phyloP scores from a whole-genome alignment of 2,113 vertebrate species.

The Tinamus guttatus region DNA sequence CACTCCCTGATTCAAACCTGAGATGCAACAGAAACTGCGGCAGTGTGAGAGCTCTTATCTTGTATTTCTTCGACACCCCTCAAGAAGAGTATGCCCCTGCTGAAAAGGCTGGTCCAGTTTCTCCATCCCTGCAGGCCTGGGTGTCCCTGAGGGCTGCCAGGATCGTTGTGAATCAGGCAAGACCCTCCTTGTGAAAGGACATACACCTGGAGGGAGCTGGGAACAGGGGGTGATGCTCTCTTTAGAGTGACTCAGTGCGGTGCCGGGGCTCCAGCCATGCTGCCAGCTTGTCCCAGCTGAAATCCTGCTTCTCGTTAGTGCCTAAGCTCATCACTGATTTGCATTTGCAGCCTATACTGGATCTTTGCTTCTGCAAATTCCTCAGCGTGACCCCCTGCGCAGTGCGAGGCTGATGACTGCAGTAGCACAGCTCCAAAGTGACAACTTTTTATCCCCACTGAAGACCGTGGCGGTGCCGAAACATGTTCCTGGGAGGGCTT shows the following conservation, averaged over 20 bases:
- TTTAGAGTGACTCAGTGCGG: background rate
- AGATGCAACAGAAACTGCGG: no score
- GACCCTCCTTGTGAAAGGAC: background rate
- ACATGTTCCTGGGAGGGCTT: background rate
- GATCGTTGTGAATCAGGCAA: no score
- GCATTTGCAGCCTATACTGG: background rate
- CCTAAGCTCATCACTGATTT: background rate
- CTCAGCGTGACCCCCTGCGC: background rate
- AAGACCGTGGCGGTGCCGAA: background rate
- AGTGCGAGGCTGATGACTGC: background rate
- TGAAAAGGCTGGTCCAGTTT: background rate
- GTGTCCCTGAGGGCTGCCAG: background rate
- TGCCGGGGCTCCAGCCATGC: background rate
- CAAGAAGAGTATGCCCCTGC: background rate
- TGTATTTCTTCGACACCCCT: background rate
- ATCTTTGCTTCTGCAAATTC: background rate
- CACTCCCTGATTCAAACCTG: accelerated
- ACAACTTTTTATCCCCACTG: background rate
- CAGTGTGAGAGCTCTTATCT: background rate
- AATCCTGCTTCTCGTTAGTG: background rate
- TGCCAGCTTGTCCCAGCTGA: background rate
- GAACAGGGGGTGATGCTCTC: background rate
- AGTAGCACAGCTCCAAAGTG: background rate
- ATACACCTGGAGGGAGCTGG: no score
- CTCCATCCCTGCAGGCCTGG: background rate